A percentile compares a stretch with the other conserved stretches of the same genome.
Conservation (phyloP, 2,797 vertebrate genomes). For the Sebastes cheni region DNA sequence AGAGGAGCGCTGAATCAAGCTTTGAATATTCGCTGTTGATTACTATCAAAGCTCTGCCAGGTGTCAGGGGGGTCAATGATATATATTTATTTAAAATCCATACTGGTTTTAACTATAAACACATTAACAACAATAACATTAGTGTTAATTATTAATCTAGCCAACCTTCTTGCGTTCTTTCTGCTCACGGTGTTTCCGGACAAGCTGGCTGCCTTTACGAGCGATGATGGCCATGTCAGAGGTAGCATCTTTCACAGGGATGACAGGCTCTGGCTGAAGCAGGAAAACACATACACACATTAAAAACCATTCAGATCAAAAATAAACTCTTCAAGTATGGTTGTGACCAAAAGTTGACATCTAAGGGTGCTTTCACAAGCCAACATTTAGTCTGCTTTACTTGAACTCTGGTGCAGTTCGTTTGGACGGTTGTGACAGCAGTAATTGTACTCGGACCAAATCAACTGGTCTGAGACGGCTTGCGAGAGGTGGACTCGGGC, state of each 20-base stretch:
- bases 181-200: constrained; percentile 97
- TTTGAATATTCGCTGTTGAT: too few relatives aligned
- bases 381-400: too few relatives aligned
- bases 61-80: not conserved
- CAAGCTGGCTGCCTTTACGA: constrained; percentile 96
- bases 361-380: not conserved
- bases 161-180: constrained; percentile 97
- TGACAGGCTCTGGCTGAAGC: constrained; percentile 93
- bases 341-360: not conserved
- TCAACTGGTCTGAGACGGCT: too few relatives aligned
- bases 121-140: not conserved
- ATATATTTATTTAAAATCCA: not conserved
- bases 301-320: not conserved
- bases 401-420: too few relatives aligned
- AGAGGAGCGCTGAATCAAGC: too few relatives aligned
- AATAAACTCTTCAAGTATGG: not conserved
- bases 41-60: too few relatives aligned
- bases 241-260: constrained; percentile 96
- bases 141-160: not conserved
- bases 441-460: too few relatives aligned
- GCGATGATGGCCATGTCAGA: constrained; percentile 98
- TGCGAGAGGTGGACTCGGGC: too few relatives aligned
- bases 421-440: too few relatives aligned
- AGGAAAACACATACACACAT: not conserved
- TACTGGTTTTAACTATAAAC: not conserved